Conservation (phyloP, 2,888 invertebrate genomes). For the Imbricaverruca yamaguchii region DNA sequence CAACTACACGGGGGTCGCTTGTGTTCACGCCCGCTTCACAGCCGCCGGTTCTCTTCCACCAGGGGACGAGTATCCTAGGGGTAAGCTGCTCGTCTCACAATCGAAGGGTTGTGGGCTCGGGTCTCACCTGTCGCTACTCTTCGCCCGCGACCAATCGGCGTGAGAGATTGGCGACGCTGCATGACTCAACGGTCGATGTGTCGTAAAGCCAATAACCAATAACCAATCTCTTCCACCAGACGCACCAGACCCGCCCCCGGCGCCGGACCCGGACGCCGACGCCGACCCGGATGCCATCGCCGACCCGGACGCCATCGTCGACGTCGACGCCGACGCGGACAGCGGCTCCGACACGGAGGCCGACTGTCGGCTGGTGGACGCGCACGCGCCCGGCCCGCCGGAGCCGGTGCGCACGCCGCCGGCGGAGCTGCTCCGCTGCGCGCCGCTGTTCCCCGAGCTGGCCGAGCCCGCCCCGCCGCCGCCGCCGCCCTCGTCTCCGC, state of each 20-base stretch:
- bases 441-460: slow-evolving; percentile 20
- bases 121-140: too few species aligned
- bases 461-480: neutral
- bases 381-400: slow-evolving; percentile 3
- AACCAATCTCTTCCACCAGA: slow-evolving; percentile 21
- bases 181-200: too few species aligned
- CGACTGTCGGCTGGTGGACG: neutral
- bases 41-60: too few species aligned
- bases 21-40: too few species aligned
- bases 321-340: neutral
- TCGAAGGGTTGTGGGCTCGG: too few species aligned
- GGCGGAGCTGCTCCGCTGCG: slow-evolving; percentile 24
- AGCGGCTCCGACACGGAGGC: neutral
- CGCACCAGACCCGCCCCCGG: slow-evolving; percentile 22
- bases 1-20: too few species aligned
- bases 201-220: too few species aligned
- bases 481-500: neutral
- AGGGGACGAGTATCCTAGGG: too few species aligned
- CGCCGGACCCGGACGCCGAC: neutral
- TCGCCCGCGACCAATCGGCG: too few species aligned
- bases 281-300: neutral
- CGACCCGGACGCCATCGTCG: neutral
- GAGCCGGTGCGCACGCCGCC: slow-evolving; percentile 14
- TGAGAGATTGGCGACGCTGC: too few species aligned
- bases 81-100: too few species aligned